A percentile compares a stretch with the other conserved stretches of the same genome.
These are phyloP conservation scores for Pseudococcus longispinus DNA, from an alignment of 2,888 invertebrate species.

Conservation along the genomic window DNA sequence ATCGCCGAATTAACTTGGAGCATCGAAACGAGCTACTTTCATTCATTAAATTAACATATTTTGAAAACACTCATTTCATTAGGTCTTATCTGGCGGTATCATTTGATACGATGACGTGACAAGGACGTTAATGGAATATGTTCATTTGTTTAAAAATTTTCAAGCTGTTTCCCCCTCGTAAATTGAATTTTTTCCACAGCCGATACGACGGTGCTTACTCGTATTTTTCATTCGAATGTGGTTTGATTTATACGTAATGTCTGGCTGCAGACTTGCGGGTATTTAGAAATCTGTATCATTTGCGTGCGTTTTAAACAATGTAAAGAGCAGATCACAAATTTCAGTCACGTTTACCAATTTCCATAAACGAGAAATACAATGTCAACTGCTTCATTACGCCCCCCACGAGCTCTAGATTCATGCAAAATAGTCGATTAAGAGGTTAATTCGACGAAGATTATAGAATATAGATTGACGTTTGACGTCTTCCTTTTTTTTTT, in stretches of 20 bases:
- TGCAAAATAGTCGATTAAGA: neutral
- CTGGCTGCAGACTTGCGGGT: too few relatives aligned
- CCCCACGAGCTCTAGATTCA: neutral
- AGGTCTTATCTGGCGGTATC: constrained; percentile 1
- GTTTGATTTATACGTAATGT: neutral
- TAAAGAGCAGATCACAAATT: neutral
- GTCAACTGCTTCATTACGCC: constrained; percentile 17
- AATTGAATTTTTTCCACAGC: neutral
- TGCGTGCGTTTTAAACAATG: neutral
- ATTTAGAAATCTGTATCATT: neutral
- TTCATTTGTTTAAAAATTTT: constrained; percentile 25
- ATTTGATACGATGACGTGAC: neutral
- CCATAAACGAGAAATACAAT: constrained; percentile 35
- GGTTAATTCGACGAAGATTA: neutral
- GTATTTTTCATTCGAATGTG: neutral
- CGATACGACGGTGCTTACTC: too few relatives aligned
- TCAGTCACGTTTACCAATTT: constrained; percentile 8
- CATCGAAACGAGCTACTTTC: constrained; percentile 4
- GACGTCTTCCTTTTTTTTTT: neutral
- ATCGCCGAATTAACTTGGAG: constrained; percentile 31
- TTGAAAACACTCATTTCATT: constrained; percentile 17
- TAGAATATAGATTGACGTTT: neutral
- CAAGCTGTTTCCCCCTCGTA: neutral
- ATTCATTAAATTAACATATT: constrained; percentile 45
- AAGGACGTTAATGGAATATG: constrained; percentile 14